Conservation (phyloP, 2,888 invertebrate genomes). For the Adineta ricciae region DNA sequence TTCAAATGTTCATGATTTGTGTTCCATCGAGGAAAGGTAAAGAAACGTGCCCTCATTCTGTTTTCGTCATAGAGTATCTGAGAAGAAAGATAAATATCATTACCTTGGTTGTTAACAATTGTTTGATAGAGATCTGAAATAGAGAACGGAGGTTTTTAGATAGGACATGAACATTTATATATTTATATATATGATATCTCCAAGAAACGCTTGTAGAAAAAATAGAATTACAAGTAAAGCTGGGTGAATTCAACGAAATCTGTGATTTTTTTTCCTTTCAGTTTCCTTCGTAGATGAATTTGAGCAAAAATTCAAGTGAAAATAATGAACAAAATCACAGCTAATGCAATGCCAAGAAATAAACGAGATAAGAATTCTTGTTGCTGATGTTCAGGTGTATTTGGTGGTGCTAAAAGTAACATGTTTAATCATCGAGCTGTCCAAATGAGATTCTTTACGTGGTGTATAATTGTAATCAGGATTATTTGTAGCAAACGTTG, state of each 20-base stretch:
- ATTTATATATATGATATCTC: not conserved
- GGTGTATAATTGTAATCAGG: conserved; percentile 66
- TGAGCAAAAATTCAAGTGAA: conserved; percentile 10
- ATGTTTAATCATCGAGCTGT: no score
- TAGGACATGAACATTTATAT: not conserved
- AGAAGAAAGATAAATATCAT: no score
- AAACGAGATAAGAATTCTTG: conserved; percentile 62
- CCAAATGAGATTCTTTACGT: conserved; percentile 39
- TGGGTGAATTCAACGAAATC: not conserved
- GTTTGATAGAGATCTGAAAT: not conserved
- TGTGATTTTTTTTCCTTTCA: not conserved
- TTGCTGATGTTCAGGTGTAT: conserved; percentile 75
- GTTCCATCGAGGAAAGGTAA: no score
- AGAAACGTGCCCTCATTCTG: no score
- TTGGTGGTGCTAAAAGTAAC: conserved; percentile 60
- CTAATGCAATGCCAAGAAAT: conserved; percentile 28
- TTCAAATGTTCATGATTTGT: no score
- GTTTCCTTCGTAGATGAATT: not conserved
- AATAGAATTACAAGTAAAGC: not conserved
- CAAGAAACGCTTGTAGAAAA: not conserved
- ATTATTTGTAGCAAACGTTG: conserved; percentile 77
- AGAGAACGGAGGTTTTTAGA: not conserved
- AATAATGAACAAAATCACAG: conserved; percentile 32
- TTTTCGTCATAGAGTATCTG: no score
- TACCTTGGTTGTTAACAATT: no score